Evolutionary conservation across 2,888 invertebrate species (phyloP).

Genomic region (Hirtodrosophila histrioides): DNA sequence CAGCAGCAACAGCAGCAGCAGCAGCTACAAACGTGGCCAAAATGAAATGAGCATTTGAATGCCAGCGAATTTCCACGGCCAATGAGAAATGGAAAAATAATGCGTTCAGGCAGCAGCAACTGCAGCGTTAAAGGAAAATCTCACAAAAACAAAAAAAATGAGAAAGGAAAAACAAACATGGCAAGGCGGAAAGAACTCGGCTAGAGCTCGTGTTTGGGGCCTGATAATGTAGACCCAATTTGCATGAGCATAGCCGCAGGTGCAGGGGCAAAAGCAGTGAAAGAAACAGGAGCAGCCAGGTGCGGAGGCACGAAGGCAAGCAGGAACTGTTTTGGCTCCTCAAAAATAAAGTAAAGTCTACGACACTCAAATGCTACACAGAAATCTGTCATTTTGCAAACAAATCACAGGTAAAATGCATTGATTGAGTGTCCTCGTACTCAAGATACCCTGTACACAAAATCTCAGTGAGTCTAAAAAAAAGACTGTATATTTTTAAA

Average conservation of each 20-base stretch:
- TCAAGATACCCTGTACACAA: no score
- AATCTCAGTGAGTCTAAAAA: no score
- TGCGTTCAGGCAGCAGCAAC: constrained; percentile 49
- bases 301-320: no score
- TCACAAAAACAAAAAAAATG: constrained; percentile 1
- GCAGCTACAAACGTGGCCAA: constrained; percentile 29
- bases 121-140: constrained; percentile 6
- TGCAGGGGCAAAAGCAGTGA: no score
- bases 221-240: constrained; percentile 22
- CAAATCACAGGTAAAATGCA: no score
- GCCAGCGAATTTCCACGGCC: constrained; percentile 34
- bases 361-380: no score
- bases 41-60: constrained; percentile 32
- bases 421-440: no score
- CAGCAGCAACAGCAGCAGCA: background rate
- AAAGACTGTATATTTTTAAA: no score
- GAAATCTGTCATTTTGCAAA: no score
- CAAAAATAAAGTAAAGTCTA: no score
- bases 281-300: no score
- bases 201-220: constrained; percentile 1
- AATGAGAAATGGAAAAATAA: constrained; percentile 64
- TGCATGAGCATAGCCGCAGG: background rate
- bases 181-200: background rate
- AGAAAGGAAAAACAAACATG: constrained; percentile 3
- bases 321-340: no score